Evolutionary conservation across 2,113 vertebrate genomes (phyloP).

Genomic region (Mystacornis crossleyi): DNA sequence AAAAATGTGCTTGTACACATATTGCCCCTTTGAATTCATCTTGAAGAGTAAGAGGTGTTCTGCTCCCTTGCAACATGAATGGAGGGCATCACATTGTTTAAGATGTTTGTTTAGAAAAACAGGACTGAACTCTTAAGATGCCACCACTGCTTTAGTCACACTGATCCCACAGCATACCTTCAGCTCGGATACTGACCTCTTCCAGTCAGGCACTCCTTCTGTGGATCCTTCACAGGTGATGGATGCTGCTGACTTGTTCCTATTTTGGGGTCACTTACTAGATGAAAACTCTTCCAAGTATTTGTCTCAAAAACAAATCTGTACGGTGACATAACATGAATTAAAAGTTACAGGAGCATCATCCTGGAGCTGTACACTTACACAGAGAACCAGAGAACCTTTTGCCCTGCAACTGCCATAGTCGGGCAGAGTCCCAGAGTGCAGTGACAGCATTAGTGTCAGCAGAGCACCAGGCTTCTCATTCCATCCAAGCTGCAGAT

Average conservation of each 20-base stretch:
- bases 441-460: not conserved
- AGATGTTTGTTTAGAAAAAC: not conserved
- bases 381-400: not conserved
- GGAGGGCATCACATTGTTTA: fast-evolving
- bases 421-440: fast-evolving
- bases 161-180: not conserved
- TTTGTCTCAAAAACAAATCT: not conserved
- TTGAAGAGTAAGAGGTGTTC: not conserved
- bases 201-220: not conserved
- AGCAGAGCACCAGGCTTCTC: not conserved
- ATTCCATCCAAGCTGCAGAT: not conserved
- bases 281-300: not conserved
- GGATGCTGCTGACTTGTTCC: not conserved
- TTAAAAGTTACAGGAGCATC: not conserved
- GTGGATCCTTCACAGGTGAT: not conserved
- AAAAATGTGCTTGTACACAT: not conserved
- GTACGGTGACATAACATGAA: not conserved
- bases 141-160: not conserved
- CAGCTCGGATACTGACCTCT: not conserved
- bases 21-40: not conserved
- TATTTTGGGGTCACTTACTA: not conserved
- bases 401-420: not conserved
- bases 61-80: not conserved
- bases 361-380: not conserved
- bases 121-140: not conserved